These are phyloP conservation scores for Dendrocincla tyrannina DNA, from an alignment of 2,797 vertebrate genomes.

Conservation along the genomic window DNA sequence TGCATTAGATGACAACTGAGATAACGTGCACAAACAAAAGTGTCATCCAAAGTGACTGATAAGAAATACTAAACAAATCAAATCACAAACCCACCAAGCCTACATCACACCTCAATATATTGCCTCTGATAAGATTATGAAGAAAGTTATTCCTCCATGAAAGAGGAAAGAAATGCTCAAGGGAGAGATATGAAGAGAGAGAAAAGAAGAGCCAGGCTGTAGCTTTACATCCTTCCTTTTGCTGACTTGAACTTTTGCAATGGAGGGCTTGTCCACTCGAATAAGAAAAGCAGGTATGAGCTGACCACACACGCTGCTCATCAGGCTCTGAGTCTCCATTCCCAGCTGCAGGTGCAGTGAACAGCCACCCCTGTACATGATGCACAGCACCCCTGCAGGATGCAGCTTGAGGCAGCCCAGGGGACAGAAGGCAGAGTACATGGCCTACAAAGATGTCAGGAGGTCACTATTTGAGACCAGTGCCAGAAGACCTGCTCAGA, in stretches of 20 bases:
- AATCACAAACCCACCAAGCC: neutral
- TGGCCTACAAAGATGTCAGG: neutral
- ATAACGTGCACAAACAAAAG: neutral
- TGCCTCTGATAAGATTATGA: neutral
- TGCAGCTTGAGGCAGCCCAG: rapidly evolving
- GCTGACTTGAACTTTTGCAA: neutral
- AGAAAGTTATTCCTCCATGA: neutral
- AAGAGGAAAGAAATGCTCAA: neutral
- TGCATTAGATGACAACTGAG: neutral
- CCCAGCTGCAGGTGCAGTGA: rapidly evolving
- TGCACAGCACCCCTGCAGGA: rapidly evolving
- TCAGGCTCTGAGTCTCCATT: neutral
- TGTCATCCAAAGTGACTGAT: neutral
- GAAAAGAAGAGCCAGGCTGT: neutral
- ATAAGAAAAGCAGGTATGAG: rapidly evolving
- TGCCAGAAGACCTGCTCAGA: rapidly evolving
- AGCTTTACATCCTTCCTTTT: neutral
- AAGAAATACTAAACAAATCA: neutral
- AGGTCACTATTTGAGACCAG: rapidly evolving
- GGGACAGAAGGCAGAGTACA: neutral
- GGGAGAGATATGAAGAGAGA: neutral
- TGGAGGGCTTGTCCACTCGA: rapidly evolving
- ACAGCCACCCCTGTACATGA: rapidly evolving
- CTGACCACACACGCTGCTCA: rapidly evolving
- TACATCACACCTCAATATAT: neutral